phyloP scores from a whole-genome alignment of 2,113 vertebrate genomes.

The Pangasianodon gigas region DNA sequence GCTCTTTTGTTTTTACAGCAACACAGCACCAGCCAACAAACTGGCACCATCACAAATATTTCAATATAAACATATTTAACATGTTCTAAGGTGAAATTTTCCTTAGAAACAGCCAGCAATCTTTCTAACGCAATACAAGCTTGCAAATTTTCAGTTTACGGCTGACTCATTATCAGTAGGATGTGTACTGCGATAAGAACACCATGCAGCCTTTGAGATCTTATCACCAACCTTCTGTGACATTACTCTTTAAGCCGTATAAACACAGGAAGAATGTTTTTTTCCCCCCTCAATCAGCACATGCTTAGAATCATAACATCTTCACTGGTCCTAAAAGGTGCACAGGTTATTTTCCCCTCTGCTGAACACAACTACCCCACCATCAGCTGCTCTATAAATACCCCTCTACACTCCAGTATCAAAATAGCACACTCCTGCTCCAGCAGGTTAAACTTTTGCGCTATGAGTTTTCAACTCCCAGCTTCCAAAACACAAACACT shows the following conservation, averaged over 20 bases:
- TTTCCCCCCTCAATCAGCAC: not conserved
- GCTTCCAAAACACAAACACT: conserved; percentile 7
- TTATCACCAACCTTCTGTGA: not conserved
- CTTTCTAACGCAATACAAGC: not conserved
- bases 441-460: not conserved
- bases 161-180: not conserved
- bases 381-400: conserved; percentile 43
- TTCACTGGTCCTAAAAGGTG: not conserved
- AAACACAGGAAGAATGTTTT: not conserved
- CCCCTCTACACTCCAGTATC: conserved; percentile 14
- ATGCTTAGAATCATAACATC: not conserved
- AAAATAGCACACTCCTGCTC: conserved; percentile 41
- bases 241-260: not conserved
- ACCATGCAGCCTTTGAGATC: not conserved
- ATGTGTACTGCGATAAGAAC: not conserved
- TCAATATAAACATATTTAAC: too few relatives aligned
- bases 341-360: not conserved
- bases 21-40: too few relatives aligned
- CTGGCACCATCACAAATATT: too few relatives aligned
- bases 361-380: not conserved
- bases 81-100: not conserved
- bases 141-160: not conserved
- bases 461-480: conserved; percentile 10
- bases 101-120: not conserved
- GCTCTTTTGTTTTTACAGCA: not conserved